phyloP scores from a whole-genome alignment of 2,113 vertebrate species.

The Diglossa brunneiventris region DNA sequence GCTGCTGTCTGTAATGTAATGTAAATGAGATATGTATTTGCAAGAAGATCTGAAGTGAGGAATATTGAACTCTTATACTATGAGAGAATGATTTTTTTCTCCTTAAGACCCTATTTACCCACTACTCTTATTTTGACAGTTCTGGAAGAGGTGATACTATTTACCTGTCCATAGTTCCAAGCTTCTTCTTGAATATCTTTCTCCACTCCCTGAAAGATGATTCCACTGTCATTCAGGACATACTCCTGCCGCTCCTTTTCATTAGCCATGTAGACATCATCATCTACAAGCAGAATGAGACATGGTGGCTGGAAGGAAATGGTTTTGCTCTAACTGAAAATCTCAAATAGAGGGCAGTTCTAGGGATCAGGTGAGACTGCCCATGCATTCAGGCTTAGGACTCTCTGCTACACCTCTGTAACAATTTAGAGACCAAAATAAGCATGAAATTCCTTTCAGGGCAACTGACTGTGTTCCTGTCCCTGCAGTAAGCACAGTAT shows the following conservation, averaged over 20 bases:
- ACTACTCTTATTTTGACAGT: not conserved
- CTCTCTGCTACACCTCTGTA: not conserved
- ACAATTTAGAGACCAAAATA: not conserved
- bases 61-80: not conserved
- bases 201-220: slow-evolving; percentile 81
- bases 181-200: slow-evolving; percentile 75
- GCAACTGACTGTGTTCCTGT: not conserved
- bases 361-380: not conserved
- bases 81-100: not conserved
- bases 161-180: slow-evolving; percentile 87
- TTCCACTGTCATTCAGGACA: slow-evolving; percentile 81
- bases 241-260: slow-evolving; percentile 79
- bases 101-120: not conserved
- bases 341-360: not conserved
- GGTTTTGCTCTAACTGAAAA: not conserved
- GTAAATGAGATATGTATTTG: not conserved
- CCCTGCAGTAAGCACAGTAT: not conserved
- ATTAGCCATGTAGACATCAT: slow-evolving; percentile 80
- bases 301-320: not conserved
- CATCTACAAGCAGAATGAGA: slow-evolving; percentile 67
- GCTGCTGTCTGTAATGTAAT: not conserved
- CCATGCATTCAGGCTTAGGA: not conserved
- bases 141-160: not conserved
- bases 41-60: not conserved
- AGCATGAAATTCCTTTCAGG: not conserved